Percentiles rank a stretch among this genome's conserved stretches.
phyloP scores from a whole-genome alignment of 2,888 invertebrate genomes.

The Cremastinae sp. region DNA sequence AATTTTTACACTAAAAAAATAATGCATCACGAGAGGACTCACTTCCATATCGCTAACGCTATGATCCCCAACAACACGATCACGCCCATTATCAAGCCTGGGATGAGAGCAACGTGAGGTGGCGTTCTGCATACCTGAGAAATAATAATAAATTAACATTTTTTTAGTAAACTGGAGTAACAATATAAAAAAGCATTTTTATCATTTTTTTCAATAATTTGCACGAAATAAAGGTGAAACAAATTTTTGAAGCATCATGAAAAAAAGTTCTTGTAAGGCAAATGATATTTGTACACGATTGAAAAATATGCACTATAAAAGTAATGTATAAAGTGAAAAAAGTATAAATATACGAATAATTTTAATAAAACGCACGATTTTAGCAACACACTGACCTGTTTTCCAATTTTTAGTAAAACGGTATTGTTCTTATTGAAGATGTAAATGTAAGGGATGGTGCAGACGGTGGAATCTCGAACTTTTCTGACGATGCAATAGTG shows the following conservation, averaged over 20 bases:
- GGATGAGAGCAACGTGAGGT: constrained; percentile 66
- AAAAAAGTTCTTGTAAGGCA: not conserved
- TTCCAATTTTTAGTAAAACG: constrained; percentile 66
- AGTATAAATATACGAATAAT: no score
- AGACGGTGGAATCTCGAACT: constrained; percentile 57
- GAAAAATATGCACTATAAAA: no score
- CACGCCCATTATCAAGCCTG: constrained; percentile 61
- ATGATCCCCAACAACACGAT: constrained; percentile 68
- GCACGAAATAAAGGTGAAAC: no score
- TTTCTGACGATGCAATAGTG: constrained; percentile 68
- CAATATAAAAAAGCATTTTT: not conserved
- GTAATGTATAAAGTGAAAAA: no score
- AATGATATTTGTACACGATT: no score
- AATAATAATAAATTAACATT: not conserved
- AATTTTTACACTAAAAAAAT: not conserved
- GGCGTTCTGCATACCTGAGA: constrained; percentile 67
- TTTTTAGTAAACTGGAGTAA: not conserved
- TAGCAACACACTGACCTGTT: constrained; percentile 62
- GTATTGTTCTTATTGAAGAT: constrained; percentile 67
- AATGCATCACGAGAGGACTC: constrained; percentile 52
- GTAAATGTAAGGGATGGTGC: constrained; percentile 69
- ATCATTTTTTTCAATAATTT: no score
- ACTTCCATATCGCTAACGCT: constrained; percentile 72
- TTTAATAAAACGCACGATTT: no score
- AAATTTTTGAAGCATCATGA: no score